Conservation (phyloP, 2,113 vertebrate species). For the Pomatorhinus ruficollis region DNA sequence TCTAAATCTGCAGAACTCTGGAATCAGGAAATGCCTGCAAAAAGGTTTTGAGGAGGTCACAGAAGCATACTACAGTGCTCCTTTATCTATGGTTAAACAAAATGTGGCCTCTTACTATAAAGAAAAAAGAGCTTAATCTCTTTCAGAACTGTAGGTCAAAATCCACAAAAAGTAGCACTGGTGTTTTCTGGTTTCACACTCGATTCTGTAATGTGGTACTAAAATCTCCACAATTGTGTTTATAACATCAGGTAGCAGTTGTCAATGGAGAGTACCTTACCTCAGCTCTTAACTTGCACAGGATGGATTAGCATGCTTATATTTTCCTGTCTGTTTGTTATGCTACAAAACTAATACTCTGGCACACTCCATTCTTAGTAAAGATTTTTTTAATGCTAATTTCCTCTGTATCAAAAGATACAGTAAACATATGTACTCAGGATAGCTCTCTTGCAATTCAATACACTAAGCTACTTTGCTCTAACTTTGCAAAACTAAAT, state of each 20-base stretch:
- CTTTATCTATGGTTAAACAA: conserved; percentile 35
- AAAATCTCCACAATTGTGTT: neutral
- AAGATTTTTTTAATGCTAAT: neutral
- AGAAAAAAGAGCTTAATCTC: neutral
- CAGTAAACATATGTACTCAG: neutral
- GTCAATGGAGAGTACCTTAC: conserved; percentile 5
- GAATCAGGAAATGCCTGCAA: conserved; percentile 44
- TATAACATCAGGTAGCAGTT: conserved; percentile 7
- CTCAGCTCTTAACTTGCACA: conserved; percentile 5
- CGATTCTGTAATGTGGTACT: neutral
- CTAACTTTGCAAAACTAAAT: neutral
- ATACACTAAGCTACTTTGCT: neutral
- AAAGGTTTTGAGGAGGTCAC: conserved; percentile 40
- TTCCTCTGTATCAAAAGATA: conserved; percentile 23
- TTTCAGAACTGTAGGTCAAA: neutral
- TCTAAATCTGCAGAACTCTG: neutral
- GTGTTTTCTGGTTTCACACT: neutral
- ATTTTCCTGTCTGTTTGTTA: neutral
- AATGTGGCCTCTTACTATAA: neutral
- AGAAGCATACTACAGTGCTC: neutral
- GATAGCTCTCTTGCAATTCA: conserved; percentile 26
- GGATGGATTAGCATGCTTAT: neutral
- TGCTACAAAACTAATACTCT: neutral
- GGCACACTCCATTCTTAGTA: neutral
- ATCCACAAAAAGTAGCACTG: neutral